phyloP scores from a whole-genome alignment of 2,113 vertebrate species.

The Myocastor coypus region DNA sequence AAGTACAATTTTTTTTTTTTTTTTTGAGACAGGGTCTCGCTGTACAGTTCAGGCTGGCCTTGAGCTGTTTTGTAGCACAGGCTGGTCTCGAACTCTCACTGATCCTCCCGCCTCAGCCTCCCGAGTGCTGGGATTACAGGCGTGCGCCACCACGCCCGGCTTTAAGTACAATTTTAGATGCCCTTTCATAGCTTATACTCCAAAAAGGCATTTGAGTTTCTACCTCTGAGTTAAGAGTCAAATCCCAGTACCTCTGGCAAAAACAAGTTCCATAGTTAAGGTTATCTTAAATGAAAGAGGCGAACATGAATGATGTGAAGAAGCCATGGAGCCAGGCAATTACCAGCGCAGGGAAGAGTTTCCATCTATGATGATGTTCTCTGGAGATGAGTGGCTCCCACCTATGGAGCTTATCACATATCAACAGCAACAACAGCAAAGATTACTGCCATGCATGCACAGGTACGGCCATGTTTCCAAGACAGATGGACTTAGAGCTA shows the following conservation, averaged over 20 bases:
- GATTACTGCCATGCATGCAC: background rate
- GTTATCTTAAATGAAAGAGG: background rate
- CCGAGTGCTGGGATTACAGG: no score
- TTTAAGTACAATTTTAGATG: constrained; percentile 47
- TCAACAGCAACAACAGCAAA: background rate
- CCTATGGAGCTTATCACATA: background rate
- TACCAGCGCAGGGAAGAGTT: background rate
- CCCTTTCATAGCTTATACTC: background rate
- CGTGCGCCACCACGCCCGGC: no score
- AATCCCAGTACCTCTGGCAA: background rate
- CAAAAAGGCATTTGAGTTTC: background rate
- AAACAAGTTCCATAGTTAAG: constrained; percentile 25
- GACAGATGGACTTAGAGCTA: background rate
- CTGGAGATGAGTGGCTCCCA: background rate
- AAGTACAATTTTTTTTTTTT: constrained; percentile 52
- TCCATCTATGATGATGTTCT: background rate
- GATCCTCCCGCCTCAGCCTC: no score
- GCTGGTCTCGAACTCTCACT: no score
- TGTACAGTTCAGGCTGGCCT: no score
- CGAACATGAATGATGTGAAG: constrained; percentile 32
- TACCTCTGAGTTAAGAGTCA: constrained; percentile 22
- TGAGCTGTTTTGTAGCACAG: no score
- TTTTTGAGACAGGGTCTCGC: no score
- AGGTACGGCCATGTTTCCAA: constrained; percentile 27
- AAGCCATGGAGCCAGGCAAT: background rate